Evolutionary conservation across 2,113 vertebrate genomes (phyloP).

Genomic region (Blennius ocellaris): DNA sequence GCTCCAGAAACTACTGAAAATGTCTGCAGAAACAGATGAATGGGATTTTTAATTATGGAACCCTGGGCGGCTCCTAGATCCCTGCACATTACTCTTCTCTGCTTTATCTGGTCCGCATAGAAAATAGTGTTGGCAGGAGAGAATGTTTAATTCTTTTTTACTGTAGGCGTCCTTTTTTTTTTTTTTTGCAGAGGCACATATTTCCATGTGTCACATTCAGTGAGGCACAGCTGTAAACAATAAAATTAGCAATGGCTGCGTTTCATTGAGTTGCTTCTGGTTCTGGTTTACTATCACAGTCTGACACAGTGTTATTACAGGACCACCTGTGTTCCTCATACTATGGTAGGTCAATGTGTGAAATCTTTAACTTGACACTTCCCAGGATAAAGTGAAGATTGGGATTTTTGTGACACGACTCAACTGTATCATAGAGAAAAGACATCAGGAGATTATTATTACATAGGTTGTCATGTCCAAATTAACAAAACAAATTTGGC

Average conservation of each 20-base stretch:
- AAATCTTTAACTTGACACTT: not conserved
- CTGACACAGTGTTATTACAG: not conserved
- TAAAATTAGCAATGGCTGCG: no score
- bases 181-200: conserved; percentile 19
- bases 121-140: not conserved
- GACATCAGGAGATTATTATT: conserved; percentile 1
- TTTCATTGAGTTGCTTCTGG: no score
- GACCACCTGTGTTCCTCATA: not conserved
- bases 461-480: conserved; percentile 7
- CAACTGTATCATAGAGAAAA: not conserved
- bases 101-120: not conserved
- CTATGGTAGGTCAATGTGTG: no score
- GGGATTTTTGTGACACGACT: not conserved
- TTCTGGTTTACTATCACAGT: no score
- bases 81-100: conserved; percentile 3
- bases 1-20: conserved; percentile 9
- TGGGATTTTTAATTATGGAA: conserved; percentile 44
- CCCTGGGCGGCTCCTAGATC: conserved; percentile 1
- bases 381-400: not conserved
- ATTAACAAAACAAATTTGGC: conserved; percentile 10
- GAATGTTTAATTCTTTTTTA: not conserved
- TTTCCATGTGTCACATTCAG: not conserved
- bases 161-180: no score
- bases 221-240: no score
- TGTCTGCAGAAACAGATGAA: conserved; percentile 2